These are phyloP conservation scores for Ctenopoma kingsleyae DNA, from an alignment of 2,797 vertebrate species.

Conservation along the genomic window DNA sequence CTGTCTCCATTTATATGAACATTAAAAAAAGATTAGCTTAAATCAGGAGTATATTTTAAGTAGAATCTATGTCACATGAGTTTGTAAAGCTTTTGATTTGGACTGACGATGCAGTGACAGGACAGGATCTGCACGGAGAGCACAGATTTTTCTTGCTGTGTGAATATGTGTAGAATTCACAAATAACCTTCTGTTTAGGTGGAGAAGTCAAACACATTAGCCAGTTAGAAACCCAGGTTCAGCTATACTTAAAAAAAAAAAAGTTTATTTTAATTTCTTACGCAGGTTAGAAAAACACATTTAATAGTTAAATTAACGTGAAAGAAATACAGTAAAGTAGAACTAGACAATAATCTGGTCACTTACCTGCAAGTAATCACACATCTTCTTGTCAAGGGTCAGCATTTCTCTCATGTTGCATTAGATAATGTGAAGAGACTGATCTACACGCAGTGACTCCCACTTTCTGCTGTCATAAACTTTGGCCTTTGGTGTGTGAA, in stretches of 20 bases:
- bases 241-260: no score
- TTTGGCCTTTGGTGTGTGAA: constrained; percentile 1
- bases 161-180: background rate
- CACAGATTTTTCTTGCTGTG: background rate
- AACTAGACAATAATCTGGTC: background rate
- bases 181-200: background rate
- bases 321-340: background rate
- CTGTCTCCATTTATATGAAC: background rate
- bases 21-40: background rate
- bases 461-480: constrained; percentile 3
- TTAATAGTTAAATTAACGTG: background rate
- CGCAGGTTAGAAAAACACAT: background rate
- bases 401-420: constrained; percentile 19
- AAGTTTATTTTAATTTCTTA: background rate
- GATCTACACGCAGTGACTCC: constrained; percentile 6
- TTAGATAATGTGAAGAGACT: constrained; percentile 30
- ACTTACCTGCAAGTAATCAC: background rate
- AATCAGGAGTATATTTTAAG: background rate
- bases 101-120: background rate
- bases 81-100: background rate
- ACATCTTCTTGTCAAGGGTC: constrained; percentile 1
- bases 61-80: background rate
- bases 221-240: no score
- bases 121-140: background rate
- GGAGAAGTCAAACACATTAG: no score